Base-by-base conservation (phyloP, 2,888 invertebrate species). In the Andricus quercusramuli region DNA sequence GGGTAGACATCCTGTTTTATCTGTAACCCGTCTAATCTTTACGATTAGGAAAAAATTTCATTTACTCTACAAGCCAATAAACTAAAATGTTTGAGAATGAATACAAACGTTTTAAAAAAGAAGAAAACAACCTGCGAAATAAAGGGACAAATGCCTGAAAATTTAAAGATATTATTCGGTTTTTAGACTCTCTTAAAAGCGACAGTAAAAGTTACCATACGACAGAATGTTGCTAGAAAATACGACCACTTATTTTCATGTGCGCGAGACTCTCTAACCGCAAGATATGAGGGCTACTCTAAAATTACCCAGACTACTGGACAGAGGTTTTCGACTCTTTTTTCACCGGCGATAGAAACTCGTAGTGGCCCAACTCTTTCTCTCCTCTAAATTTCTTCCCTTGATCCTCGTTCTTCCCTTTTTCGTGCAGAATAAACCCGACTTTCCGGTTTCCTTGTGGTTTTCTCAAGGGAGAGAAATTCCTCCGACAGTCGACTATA, bases 391-490 rank as follows among this genome's bases (percentile, higher is more conserved):
- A 51, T 20, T 41, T 56, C 1, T 20, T 56, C 29, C 29, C 47
- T 47, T 51, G 25, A 4, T n/a, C 37, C 62, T 62, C 32, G n/a
- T 25, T 32, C 37, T 74, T 37, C 59, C n/a, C 41, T 74, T 56
- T 25, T 29, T 62, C 29, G 22, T 70, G 17, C 29, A n/a, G 74
- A 68, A 79, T 74, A 79, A 76, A 76, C 79, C 41, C 41, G 17
- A 44, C 62, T 70, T 79, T 79, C 79, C 74, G 74, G 59, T 76
- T 74, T 79, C 74, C 44, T 44, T 62, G 62, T 76, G 62, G 44
- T 13, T 79, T 44, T 41, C 76, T 9, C 59, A 64, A 77, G 29
- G 77, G 25, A 64, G 64, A 74, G 32, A 56, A 74, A 56, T 51
- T 32, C 51, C 56, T 56, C 17, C 29, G 56, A 56, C 32, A 56